Base-by-base conservation (phyloP, 2,888 invertebrate species). In the Halocaridina rubra region DNA sequence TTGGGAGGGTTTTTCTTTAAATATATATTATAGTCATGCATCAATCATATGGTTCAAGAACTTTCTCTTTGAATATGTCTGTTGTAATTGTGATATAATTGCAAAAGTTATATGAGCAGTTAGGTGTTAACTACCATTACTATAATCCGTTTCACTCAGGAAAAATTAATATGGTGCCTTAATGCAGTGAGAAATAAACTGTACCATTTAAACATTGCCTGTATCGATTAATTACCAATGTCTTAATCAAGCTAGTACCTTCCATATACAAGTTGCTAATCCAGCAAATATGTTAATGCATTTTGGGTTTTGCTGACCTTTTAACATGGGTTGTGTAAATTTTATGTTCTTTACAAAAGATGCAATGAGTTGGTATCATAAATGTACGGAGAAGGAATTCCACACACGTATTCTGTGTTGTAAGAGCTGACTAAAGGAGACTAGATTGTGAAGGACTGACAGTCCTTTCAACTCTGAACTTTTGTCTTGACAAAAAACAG, bases 111-210 rank as follows among this genome's bases (percentile, higher is more conserved):
- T n/a, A 61, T 16, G 19, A 77, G 77, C 33, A 59, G 30, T 77
- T 61, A 69, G 29, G 22, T 32, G 39, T 79, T 53, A 46, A 79
- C 33, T 59, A 59, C 32, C 57, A 76, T 64, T 81, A 75, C 76
- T 30, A 75, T 61, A 81, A 59, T 30, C 53, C 16, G 3, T n/a
- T 53, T 67, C 71, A 71, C 81, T 82, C 81, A 82, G 81, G 81
- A 82, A 82, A 69, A 76, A 30, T 67, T 46, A 82, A 82, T 69
- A 57, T 46, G 81, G 81, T 82, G 81, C 81, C 81, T 82, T 82
- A 46, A 77, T 59, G 53, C 53, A 69, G 81, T 71, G 81, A 82
- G 69, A 69, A 53, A 67, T 27, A 67, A 29, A 81, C 33, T 27
- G 19, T 76, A 29, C 59, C 76, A n/a, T 5, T 77, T 27, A 53